phyloP scores from a whole-genome alignment of 2,113 vertebrate genomes.

The Zapornia atra region DNA sequence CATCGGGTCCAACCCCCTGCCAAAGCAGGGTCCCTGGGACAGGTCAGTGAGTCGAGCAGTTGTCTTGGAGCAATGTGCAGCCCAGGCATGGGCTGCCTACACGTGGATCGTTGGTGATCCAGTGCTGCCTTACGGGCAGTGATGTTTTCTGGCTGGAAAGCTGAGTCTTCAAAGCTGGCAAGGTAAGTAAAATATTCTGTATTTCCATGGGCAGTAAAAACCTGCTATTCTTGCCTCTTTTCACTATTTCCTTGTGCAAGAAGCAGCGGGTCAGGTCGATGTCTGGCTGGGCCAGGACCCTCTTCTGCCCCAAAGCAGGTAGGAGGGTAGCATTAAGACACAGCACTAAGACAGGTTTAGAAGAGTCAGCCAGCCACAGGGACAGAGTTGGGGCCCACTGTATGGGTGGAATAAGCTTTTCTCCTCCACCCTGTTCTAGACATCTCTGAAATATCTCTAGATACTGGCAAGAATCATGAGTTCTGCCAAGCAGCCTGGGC shows the following conservation, averaged over 20 bases:
- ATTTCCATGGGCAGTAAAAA: not conserved
- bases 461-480: no score
- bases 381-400: not conserved
- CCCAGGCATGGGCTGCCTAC: not conserved
- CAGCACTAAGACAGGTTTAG: not conserved
- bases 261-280: not conserved
- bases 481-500: not conserved
- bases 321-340: not conserved
- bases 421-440: not conserved
- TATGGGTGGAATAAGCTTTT: not conserved
- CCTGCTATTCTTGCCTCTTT: not conserved
- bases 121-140: not conserved
- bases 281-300: not conserved
- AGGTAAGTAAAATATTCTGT: not conserved
- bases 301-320: not conserved
- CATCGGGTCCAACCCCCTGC: no score
- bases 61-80: not conserved
- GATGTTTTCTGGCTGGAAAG: not conserved
- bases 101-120: not conserved
- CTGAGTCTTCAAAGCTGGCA: not conserved
- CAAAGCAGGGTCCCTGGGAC: no score
- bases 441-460: not conserved
- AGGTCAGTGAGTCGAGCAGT: not conserved
- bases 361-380: not conserved
- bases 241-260: not conserved